phyloP scores from a whole-genome alignment of 2,113 vertebrate species.

The Eulacestoma nigropectus region DNA sequence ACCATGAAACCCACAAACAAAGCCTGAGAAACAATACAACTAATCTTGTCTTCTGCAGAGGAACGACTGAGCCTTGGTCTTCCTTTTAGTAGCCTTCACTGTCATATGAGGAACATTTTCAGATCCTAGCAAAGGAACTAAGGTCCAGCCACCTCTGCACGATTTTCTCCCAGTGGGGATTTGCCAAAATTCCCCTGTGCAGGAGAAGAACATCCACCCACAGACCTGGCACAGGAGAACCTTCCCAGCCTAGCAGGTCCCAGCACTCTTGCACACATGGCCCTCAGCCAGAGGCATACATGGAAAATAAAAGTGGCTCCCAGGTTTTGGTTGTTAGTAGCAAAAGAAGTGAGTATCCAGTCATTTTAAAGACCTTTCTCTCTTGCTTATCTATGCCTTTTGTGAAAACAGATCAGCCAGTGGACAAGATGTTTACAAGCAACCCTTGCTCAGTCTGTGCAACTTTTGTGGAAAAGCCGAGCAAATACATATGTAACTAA shows the following conservation, averaged over 20 bases:
- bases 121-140: neutral
- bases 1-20: neutral
- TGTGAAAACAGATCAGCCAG: neutral
- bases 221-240: neutral
- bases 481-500: neutral
- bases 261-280: neutral
- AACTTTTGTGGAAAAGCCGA: neutral
- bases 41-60: neutral
- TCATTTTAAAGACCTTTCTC: neutral
- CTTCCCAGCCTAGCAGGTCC: neutral
- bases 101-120: neutral
- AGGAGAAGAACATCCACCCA: neutral
- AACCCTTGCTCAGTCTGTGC: neutral
- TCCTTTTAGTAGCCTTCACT: neutral
- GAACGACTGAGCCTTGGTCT: neutral
- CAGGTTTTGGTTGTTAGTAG: neutral
- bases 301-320: neutral
- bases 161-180: neutral
- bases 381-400: neutral
- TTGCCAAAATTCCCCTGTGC: neutral
- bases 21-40: neutral
- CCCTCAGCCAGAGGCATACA: fast-evolving
- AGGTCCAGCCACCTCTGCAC: neutral
- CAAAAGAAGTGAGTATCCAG: neutral
- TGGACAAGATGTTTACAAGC: neutral